Base-by-base conservation (phyloP, 1,140 invertebrate species). In the Melipona quadrifasciata region DNA sequence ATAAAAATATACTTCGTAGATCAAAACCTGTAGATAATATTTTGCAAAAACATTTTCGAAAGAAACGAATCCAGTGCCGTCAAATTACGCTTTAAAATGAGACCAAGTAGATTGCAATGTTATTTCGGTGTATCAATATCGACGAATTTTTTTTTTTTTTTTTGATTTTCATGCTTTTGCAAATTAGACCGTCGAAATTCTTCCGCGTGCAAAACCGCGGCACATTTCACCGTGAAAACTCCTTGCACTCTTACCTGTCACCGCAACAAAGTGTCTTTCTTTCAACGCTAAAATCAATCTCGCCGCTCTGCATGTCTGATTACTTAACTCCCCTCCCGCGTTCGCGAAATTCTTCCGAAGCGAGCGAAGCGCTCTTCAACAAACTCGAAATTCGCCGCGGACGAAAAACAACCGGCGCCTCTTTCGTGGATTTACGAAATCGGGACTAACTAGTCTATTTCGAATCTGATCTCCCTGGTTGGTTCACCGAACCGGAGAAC, bases 401-500 rank as follows among this genome's bases (percentile, higher is more conserved):
- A 58, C 11, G 21, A 24, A 11, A 58, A 58, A 24, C 61, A 6
- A 16, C n/a, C n/a, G n/a, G 6, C 12, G 39, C 6, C 39, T 47
- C 8, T 47, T 24, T 67, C 8, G 16, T 57, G 51, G 0, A 31
- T 24, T 21, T 72, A 8, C 17, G 14, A 58, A 74, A 51, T 34
- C 71, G 31, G 0, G 6, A 47, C 39, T 47, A 47, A 47, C 39
- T 47, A 47, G 39, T 65, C 64, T 89, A 89, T 87, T 89, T 87
- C 82, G 67, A 89, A 87, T 64, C 70, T 76, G n/a, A 89, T 90
- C 85, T 47, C 0, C 8, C 6, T 8, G 39, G 87, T 65, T 81
- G 85, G 79, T 89, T 87, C 82, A 85, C 55, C 47, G 74, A 78
- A 80, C 67, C 51, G 39, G 61, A 74, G 80, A 82, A 84, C 80